A percentile compares a stretch with the other conserved stretches of the same genome.
Conservation (phyloP, 2,113 vertebrate species). For the Rhabdomys dilectus region DNA sequence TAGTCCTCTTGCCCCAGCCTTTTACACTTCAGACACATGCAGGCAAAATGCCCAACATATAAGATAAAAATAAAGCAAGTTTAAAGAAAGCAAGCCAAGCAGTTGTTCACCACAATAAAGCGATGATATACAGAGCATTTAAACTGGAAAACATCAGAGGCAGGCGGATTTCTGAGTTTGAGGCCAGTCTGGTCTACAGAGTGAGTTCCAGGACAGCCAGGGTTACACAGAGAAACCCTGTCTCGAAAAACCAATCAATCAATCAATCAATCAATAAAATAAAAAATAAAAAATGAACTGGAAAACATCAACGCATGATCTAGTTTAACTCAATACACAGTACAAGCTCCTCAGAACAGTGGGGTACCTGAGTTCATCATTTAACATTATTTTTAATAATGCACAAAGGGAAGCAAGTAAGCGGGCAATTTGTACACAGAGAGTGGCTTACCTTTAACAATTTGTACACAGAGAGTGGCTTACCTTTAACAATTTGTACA, state of each 20-base stretch:
- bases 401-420: not conserved
- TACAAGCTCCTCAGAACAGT: not conserved
- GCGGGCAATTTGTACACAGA: not conserved
- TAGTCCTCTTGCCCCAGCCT: not conserved
- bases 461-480: constrained; percentile 78
- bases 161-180: no score
- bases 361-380: not conserved
- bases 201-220: no score
- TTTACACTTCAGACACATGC: not conserved
- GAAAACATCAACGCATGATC: not conserved
- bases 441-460: constrained; percentile 92
- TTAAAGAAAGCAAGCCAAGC: not conserved
- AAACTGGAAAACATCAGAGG: not conserved
- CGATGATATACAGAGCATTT: not conserved
- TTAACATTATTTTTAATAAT: constrained; percentile 31
- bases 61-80: not conserved
- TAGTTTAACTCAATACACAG: not conserved
- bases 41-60: not conserved
- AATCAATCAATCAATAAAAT: no score
- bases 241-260: no score
- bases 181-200: no score
- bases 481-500: constrained; percentile 96
- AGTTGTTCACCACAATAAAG: not conserved
- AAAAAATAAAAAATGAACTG: no score
- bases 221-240: no score